A percentile compares a stretch with the other conserved stretches of the same genome.
Evolutionary conservation across 37 sponge, comb jelly and placozoan species (phyloP).

Genomic region (Beroe forskalii): DNA sequence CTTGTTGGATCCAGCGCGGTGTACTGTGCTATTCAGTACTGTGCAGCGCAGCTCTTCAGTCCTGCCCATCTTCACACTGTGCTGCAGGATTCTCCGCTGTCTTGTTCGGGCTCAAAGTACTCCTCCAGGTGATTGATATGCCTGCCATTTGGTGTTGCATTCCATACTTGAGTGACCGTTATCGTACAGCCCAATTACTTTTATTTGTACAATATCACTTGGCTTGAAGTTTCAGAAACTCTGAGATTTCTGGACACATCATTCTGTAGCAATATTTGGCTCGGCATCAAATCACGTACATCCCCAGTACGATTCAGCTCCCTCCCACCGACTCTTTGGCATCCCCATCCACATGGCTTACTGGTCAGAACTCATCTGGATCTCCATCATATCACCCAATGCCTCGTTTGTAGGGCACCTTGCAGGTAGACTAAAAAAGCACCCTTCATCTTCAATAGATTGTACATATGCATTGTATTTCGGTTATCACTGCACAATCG

Average conservation of each 20-base stretch:
- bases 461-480: too few relatives aligned
- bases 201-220: too few relatives aligned
- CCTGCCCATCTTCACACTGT: conserved; percentile 75
- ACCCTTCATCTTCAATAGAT: too few relatives aligned
- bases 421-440: too few relatives aligned
- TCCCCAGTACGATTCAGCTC: conserved; percentile 4
- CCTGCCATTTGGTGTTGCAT: too few relatives aligned
- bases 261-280: too few relatives aligned
- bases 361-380: conserved; percentile 91
- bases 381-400: conserved; percentile 84
- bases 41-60: conserved; percentile 67
- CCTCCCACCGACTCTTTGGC: conserved; percentile 61
- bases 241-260: too few relatives aligned
- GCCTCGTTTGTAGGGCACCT: conserved; percentile 96
- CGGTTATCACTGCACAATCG: too few relatives aligned
- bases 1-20: conserved; percentile 69
- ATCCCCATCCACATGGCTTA: conserved; percentile 81
- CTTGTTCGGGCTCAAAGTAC: conserved; percentile 94
- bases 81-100: conserved; percentile 98
- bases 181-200: too few relatives aligned
- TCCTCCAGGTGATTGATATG: conserved; percentile 78
- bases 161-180: too few relatives aligned
- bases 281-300: too few relatives aligned
- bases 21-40: conserved; percentile 73
- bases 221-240: too few relatives aligned